Evolutionary conservation across 2,888 invertebrate species (phyloP), one percentile per base, ranked within the genome.

Genomic region (Cerceris rybyensis): DNA sequence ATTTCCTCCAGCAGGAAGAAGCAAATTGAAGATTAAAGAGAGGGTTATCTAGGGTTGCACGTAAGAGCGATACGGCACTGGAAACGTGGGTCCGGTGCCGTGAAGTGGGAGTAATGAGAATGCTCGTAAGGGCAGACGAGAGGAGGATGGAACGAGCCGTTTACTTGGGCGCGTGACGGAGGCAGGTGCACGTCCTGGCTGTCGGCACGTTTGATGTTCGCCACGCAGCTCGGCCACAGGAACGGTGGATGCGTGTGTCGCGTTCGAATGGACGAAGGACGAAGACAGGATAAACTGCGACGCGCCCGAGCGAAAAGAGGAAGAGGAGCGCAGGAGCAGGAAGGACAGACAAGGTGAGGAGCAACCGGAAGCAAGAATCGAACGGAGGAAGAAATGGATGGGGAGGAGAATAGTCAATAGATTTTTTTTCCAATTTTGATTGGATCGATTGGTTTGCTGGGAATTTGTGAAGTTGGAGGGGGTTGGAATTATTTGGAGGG

Each of bases 191-290:
- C 87, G 83, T 88, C 85, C 77, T 78, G 83, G 85, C 82, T 84
- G 89, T 89, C 89, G 89, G 89, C 88, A 80, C 88, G 81, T 89
- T 89, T 89, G 89, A 89, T 89, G 84, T 89, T 86, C 72, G 84
- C 84, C 80, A 84, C 83, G 84, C 79, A 81, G 71, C 74, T 65
- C 83, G 43, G 68, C 82, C 83, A 80, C 86, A 84, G 83, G 73
- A 81, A 82, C 76, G 50, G 71, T 68, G 74, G 85, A 84, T 86
- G 83, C 80, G 86, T 86, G 70, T 84, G 85, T 85, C 85, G 87
- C 79, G 72, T 61, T 82, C 70, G 84, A 81, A 82, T 64, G 63
- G 68, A 72, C 61, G 63, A 61, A 57, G 57, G 46, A 46, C 9
- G 49, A 58, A 58, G 68, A 14, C 73, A 74, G 66, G 68, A 74